A percentile compares a stretch with the other conserved stretches of the same genome.
phyloP scores from a whole-genome alignment of 2,888 invertebrate genomes.

The Metacarcinus magister region DNA sequence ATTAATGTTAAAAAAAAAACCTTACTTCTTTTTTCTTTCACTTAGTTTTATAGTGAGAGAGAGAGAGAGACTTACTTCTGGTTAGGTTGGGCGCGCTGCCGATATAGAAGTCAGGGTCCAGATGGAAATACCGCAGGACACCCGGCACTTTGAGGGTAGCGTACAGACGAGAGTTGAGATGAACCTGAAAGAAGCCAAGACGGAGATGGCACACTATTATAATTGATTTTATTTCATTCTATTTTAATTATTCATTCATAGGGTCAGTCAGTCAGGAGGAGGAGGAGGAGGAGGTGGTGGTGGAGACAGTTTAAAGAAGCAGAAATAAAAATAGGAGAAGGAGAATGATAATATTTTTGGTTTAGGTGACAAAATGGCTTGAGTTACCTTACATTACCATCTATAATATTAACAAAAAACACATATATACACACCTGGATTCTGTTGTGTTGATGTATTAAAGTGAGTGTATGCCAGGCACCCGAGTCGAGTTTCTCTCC shows the following conservation, averaged over 20 bases:
- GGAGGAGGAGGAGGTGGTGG: too few species aligned
- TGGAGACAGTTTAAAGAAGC: too few species aligned
- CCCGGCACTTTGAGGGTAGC: constrained; percentile 84
- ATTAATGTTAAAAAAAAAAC: too few species aligned
- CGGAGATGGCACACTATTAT: background rate
- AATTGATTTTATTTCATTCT: too few species aligned
- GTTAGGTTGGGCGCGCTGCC: constrained; percentile 88
- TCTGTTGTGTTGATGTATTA: constrained; percentile 88
- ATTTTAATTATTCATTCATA: background rate
- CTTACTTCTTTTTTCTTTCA: too few species aligned
- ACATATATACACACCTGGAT: constrained; percentile 47
- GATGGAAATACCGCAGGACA: constrained; percentile 89
- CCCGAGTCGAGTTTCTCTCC: constrained; percentile 88
- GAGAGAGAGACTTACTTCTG: constrained; percentile 60
- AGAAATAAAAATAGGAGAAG: too few species aligned
- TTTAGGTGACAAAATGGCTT: background rate
- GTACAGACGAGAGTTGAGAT: constrained; percentile 50
- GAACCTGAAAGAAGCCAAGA: constrained; percentile 54
- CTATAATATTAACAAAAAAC: too few species aligned
- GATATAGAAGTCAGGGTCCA: constrained; percentile 97
- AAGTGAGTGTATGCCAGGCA: constrained; percentile 95
- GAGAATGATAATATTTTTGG: too few species aligned
- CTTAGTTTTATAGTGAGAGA: background rate
- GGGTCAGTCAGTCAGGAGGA: background rate
- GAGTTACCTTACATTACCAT: background rate